Evolutionary conservation across 2,113 vertebrate species (phyloP), one percentile per base, ranked within the genome.

Genomic region (Tetrao urogallus): DNA sequence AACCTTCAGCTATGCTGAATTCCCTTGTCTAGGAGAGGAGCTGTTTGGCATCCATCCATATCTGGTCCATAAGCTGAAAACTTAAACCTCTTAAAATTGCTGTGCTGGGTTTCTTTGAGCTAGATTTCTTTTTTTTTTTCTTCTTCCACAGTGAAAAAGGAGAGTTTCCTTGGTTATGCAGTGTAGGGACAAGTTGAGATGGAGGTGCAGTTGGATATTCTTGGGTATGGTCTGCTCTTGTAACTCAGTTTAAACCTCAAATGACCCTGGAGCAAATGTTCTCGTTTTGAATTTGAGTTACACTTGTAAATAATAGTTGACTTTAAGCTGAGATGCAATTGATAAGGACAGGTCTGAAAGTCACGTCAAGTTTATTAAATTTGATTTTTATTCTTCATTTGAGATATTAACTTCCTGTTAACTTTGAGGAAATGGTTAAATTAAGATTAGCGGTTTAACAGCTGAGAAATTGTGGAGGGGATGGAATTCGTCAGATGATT

Each of bases 401-500:
- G 54, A 88, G 91, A 77, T 67, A 88, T 18, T 69, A 73, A 61
- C 63, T 95, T 85, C 36, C 54, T 88, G 91, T 95, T 71, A 91
- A 74, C 90, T 86, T 77, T 47, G 89, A 85, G 79, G 85, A 85
- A 91, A 88, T 61, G 61, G 64, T 95, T 94, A 91, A 94, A 78
- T 45, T 81, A 69, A 32, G 69, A 91, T 94, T 94, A 91, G 64
- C 87, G 88, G 87, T 1, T 22, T 76, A 85, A 74, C 42, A 67
- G 64, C 85, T 94, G 94, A 95, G 91, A 69, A 91, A 91, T 94
- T 64, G 87, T 88, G 87, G 83, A 90, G 78, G 70, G 81, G 78
- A 57, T 93, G 89, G 89, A 92, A 96, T 94, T 74, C 81, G 91
- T 95, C 95, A 91, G 91, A 91, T 94, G 91, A 88, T 97, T 95